These are phyloP conservation scores for Mya arenaria DNA, from an alignment of 1,140 invertebrate species.

Conservation along the genomic window DNA sequence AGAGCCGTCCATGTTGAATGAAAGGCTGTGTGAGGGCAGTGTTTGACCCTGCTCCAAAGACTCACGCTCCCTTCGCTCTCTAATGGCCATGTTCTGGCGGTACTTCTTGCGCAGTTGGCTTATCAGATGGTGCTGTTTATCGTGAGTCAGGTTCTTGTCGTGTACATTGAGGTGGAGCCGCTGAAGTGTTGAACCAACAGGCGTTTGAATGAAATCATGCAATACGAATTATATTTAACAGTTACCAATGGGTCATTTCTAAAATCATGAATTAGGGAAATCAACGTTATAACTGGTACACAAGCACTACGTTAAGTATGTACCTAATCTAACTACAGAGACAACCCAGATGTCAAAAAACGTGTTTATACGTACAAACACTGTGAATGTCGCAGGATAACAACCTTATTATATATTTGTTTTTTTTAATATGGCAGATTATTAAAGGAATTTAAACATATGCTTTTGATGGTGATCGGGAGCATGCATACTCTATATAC, in stretches of 20 bases:
- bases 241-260: neutral
- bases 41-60: neutral
- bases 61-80: neutral
- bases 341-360: neutral
- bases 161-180: slow-evolving; percentile 28
- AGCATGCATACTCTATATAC: neutral
- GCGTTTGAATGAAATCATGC: neutral
- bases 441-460: neutral
- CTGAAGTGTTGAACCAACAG: neutral
- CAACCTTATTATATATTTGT: neutral
- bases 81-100: slow-evolving; percentile 8
- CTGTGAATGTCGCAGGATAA: neutral
- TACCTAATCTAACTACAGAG: neutral
- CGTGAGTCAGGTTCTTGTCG: slow-evolving; percentile 31
- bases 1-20: slow-evolving; percentile 10
- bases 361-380: neutral
- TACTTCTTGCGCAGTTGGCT: slow-evolving; percentile 13
- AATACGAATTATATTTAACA: neutral
- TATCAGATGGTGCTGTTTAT: slow-evolving; percentile 25
- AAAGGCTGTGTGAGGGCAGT: neutral
- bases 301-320: neutral
- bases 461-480: neutral
- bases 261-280: neutral
- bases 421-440: neutral
- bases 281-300: neutral